Evolutionary conservation across 2,888 invertebrate species (phyloP), one percentile per base, ranked within the genome.

Genomic region (Dendrolimus houi): DNA sequence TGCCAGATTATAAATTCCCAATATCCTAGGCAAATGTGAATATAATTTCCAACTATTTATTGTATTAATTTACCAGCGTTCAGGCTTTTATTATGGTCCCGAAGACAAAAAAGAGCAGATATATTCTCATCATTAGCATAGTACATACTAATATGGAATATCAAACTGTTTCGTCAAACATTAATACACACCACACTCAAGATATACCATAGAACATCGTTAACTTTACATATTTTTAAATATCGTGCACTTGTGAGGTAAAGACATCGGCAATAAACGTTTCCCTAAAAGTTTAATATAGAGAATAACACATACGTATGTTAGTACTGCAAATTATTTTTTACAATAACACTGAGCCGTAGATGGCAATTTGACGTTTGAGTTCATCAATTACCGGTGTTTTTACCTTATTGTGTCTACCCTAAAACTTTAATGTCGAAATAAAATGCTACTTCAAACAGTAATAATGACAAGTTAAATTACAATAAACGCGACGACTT

Each of bases 381-480:
- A 29, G 29, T 29, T 29, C 2, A 29, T 3, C 29, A 29, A 29
- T 29, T 6, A 29, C 29, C 29, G 29, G 3, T 29, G 29, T 29
- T 29, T 29, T 29, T 29, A 29, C 29, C 29, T 29, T 29, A 29
- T 3, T 29, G 29, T 29, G 6, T 29, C 47, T 47, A 47, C 9
- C 47, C 47, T 47, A 10, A 29, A 29, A 47, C 47, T 10, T 47
- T 67, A 70, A 69, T 65, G 62, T 63, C 67, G 60, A 68, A 62
- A 60, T 62, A 61, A 61, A 58, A 64, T 63, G 62, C 64, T 67
- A 66, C 59, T 64, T 66, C 61, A 64, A 71, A 71, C 69, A 70
- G 70, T 67, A 67, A 61, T 57, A 55, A 56, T 59, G 61, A 47
- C 29, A 29, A 29, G 29, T 29, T 29, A 29, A 29, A 29, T 29